phyloP scores from a whole-genome alignment of 2,888 invertebrate species.

The Auanema freiburgensis region DNA sequence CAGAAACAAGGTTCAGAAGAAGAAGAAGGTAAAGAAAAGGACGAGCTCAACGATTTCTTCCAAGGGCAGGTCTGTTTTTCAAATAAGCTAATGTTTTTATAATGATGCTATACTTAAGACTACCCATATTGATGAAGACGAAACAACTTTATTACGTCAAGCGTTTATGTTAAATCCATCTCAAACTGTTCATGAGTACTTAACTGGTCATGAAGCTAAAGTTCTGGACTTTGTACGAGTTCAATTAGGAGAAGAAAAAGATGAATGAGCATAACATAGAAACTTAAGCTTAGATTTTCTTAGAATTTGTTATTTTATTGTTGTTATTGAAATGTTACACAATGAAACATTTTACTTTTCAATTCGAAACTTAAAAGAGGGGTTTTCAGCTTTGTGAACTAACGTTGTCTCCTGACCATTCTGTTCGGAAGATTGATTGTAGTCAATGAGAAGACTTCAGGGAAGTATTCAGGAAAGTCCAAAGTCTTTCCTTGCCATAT shows the following conservation, averaged over 20 bases:
- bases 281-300: not conserved
- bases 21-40: conserved; percentile 17
- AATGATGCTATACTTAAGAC: conserved; percentile 31
- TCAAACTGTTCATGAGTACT: conserved; percentile 54
- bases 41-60: conserved; percentile 50
- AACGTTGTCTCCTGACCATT: not conserved
- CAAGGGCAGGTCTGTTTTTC: conserved; percentile 22
- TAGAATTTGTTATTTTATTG: not conserved
- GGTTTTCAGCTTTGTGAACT: too few relatives aligned
- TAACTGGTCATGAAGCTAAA: conserved; percentile 48
- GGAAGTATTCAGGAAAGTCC: not conserved
- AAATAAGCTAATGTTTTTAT: not conserved
- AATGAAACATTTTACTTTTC: too few relatives aligned
- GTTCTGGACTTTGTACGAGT: conserved; percentile 50
- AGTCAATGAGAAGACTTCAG: not conserved
- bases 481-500: not conserved
- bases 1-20: not conserved
- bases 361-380: too few relatives aligned
- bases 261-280: conserved; percentile 18
- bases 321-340: not conserved
- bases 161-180: conserved; percentile 62
- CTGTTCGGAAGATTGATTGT: not conserved
- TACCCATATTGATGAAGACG: conserved; percentile 57
- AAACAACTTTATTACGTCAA: conserved; percentile 58
- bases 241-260: conserved; percentile 47